Evolutionary conservation across 2,797 vertebrate species (phyloP).

Genomic region (Sylvia borin): DNA sequence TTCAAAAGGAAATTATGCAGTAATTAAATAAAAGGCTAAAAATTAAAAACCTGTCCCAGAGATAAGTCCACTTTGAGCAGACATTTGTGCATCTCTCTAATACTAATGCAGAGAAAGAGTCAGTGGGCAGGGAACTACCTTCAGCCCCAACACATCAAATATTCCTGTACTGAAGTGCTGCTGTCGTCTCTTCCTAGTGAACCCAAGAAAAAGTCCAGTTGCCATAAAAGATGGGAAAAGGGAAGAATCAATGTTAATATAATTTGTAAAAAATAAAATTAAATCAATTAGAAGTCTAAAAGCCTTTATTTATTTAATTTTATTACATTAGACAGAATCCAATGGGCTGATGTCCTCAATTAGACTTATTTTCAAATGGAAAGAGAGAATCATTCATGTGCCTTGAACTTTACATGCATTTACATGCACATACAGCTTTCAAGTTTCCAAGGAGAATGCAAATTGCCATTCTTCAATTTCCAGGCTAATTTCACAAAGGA

Average conservation of each 20-base stretch:
- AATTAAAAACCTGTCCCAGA: background rate
- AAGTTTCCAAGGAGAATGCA: background rate
- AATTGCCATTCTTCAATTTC: background rate
- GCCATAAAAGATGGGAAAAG: background rate
- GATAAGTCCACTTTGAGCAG: background rate
- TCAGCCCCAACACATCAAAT: background rate
- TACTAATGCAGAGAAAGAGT: background rate
- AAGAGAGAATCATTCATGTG: background rate
- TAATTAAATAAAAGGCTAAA: slow-evolving; percentile 34
- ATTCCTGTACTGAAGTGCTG: background rate
- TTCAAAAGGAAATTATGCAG: background rate
- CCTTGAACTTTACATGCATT: background rate
- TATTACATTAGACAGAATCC: background rate
- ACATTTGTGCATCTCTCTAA: background rate
- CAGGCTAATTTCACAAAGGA: background rate
- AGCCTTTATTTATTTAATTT: background rate
- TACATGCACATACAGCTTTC: background rate
- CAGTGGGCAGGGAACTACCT: background rate
- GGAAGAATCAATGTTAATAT: background rate
- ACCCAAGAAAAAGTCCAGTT: background rate
- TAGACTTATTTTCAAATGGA: background rate
- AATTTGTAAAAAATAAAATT: background rate
- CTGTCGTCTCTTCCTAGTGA: background rate
- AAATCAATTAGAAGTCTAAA: background rate
- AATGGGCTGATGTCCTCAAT: background rate